Base-by-base conservation (phyloP, 2,113 vertebrate species). In the Myocastor coypus region DNA sequence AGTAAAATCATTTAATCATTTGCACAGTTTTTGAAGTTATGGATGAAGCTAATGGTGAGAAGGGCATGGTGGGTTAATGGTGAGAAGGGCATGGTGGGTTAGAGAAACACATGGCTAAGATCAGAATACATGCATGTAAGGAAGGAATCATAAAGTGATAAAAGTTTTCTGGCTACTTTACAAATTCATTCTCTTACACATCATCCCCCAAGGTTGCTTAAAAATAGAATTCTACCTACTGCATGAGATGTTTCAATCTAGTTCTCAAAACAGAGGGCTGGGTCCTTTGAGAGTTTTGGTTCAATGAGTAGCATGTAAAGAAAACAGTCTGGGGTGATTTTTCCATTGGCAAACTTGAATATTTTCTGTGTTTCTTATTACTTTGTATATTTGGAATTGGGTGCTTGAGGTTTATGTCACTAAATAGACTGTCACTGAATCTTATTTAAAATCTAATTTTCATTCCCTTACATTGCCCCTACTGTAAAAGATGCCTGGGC, bases 371-470 rank as follows among this genome's bases (percentile, higher is more conserved):
- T 75, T 55, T 52, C 26, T 14, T 37, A 88, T 87, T 34, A 84
- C 16, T 97, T 96, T 46, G 71, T 83, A 0, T 97, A n/a, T 95
- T 92, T 94, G 78, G 59, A 94, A 93, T 37, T 68, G 57, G 84
- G 19, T 97, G 40, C 32, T 96, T 94, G 94, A 92, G 96, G 92
- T 96, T 97, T 87, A 89, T 82, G 91, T 75, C 75, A 55, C 94
- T 95, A 87, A 95, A 95, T 64, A 97, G 92, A 91, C 64, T 66
- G 77, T 42, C 9, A 7, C 17, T 73, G 10, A n/a, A 73, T 87
- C 37, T 82, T 91, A 81, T 78, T 71, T 73, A 89, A 97, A 97
- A 96, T 93, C 84, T 92, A 84, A 94, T 96, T 96, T 97, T 17
- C 73, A 7, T 92, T 85, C 6, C 4, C 7, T 19, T 63, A 68